phyloP scores from a whole-genome alignment of 92 coral and sea anemone species.

The Epizoanthus illoricatus region DNA sequence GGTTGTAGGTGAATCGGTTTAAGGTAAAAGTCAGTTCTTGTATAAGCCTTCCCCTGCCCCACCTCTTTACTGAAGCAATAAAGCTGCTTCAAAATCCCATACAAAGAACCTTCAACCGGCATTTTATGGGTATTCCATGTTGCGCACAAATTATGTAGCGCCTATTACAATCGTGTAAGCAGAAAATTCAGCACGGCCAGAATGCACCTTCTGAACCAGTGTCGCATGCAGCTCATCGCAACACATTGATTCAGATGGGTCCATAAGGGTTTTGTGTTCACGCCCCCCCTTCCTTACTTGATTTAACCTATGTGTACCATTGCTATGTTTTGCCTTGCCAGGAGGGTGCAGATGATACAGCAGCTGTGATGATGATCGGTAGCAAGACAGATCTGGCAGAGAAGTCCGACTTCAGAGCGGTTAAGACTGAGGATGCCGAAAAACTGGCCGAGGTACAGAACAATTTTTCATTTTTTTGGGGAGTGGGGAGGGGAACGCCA shows the following conservation, averaged over 20 bases:
- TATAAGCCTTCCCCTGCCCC: too few species aligned
- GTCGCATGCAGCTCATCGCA: background rate
- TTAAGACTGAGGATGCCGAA: conserved; percentile 64
- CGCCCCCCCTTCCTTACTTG: background rate
- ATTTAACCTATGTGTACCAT: background rate
- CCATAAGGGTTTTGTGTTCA: too few species aligned
- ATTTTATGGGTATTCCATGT: too few species aligned
- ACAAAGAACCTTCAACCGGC: too few species aligned
- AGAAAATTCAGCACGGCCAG: too few species aligned
- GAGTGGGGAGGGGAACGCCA: background rate
- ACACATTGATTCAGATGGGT: background rate
- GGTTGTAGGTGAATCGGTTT: too few species aligned
- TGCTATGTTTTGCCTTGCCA: conserved; percentile 22
- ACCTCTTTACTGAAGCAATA: too few species aligned
- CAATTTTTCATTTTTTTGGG: background rate
- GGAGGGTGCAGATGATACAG: conserved; percentile 91
- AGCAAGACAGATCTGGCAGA: conserved; percentile 90
- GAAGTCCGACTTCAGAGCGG: conserved; percentile 66
- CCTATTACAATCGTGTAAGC: too few species aligned
- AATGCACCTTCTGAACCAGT: too few species aligned
- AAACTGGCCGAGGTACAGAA: conserved; percentile 72
- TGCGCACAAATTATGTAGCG: too few species aligned
- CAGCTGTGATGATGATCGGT: conserved; percentile 84
- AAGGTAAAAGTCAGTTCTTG: too few species aligned
- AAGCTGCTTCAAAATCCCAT: too few species aligned